A percentile compares a stretch with the other conserved stretches of the same genome.
These are phyloP conservation scores for Pipistrellus pipistrellus DNA, from an alignment of 2,797 vertebrate genomes.

Conservation along the genomic window DNA sequence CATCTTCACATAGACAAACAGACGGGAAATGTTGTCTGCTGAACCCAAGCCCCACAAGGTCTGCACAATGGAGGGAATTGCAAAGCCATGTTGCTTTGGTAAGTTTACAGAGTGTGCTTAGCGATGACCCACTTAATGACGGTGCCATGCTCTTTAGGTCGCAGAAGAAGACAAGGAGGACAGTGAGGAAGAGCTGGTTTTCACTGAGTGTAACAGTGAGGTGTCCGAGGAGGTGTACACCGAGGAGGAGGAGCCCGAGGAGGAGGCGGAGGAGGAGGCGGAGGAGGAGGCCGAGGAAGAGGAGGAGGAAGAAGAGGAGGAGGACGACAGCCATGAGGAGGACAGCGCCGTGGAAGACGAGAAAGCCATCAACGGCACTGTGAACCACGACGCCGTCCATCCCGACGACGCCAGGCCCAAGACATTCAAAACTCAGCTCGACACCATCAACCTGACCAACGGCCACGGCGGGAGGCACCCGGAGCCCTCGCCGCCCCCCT, in stretches of 20 bases:
- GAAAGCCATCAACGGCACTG: constrained; percentile 75
- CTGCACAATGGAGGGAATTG: too few species aligned
- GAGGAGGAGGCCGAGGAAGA: constrained; percentile 80
- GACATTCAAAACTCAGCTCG: constrained; percentile 84
- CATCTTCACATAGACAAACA: not conserved
- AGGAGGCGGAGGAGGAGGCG: constrained; percentile 84
- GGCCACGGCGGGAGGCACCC: constrained; percentile 84
- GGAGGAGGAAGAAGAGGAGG: not conserved
- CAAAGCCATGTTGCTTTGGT: not conserved
- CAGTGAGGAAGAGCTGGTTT: constrained; percentile 89
- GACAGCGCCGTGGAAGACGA: constrained; percentile 81
- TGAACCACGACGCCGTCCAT: constrained; percentile 31
- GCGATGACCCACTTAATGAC: constrained; percentile 51
- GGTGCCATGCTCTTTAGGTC: constrained; percentile 85
- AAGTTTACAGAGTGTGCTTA: not conserved
- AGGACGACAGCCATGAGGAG: constrained; percentile 78
- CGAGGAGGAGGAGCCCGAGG: constrained; percentile 88
- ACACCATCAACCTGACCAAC: constrained; percentile 85
- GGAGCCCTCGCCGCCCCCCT: constrained; percentile 80
- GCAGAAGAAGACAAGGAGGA: constrained; percentile 91
- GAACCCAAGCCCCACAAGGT: too few species aligned
- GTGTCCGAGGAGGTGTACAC: constrained; percentile 86
- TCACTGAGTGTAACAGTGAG: constrained; percentile 91
- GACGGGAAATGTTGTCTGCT: not conserved
- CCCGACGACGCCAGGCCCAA: constrained; percentile 81